phyloP scores from a whole-genome alignment of 2,113 vertebrate species.

The Pardalotus punctatus region DNA sequence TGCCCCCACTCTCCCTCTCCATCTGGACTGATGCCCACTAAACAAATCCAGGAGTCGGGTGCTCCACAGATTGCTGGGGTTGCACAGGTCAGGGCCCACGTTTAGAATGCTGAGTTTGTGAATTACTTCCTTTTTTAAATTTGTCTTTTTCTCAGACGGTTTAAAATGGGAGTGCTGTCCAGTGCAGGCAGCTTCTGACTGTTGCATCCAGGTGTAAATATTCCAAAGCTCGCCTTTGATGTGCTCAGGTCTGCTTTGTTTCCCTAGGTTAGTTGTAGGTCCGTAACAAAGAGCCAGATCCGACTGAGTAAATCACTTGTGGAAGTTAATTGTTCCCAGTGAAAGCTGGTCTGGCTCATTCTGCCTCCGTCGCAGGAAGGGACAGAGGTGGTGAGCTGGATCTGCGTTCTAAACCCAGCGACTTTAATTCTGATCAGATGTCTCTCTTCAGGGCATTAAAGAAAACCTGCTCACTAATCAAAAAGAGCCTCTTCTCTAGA shows the following conservation, averaged over 20 bases:
- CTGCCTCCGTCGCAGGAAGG: constrained; percentile 31
- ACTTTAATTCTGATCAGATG: constrained; percentile 58
- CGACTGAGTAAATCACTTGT: constrained; percentile 48
- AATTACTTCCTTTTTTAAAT: background rate
- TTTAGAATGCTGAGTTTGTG: constrained; percentile 32
- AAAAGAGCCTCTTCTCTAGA: constrained; percentile 55
- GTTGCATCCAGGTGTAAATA: constrained; percentile 43
- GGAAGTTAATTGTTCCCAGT: constrained; percentile 66
- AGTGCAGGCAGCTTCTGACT: background rate
- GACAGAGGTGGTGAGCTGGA: constrained; percentile 49
- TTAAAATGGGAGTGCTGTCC: background rate
- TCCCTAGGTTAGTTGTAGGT: background rate
- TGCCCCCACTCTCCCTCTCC: background rate
- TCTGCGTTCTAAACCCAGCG: constrained; percentile 11
- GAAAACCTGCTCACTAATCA: constrained; percentile 55
- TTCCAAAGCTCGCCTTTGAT: background rate
- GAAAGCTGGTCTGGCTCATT: constrained; percentile 58
- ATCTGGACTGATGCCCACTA: constrained; percentile 26
- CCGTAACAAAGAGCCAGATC: constrained; percentile 48
- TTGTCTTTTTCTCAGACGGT: background rate
- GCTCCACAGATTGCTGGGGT: background rate
- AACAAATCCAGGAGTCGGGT: constrained; percentile 31
- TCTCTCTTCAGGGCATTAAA: constrained; percentile 57
- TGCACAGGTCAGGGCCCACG: background rate
- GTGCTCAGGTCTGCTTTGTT: constrained; percentile 38